Base-by-base conservation (phyloP, 2,888 invertebrate species). In the Eristalinus sepulchralis region DNA sequence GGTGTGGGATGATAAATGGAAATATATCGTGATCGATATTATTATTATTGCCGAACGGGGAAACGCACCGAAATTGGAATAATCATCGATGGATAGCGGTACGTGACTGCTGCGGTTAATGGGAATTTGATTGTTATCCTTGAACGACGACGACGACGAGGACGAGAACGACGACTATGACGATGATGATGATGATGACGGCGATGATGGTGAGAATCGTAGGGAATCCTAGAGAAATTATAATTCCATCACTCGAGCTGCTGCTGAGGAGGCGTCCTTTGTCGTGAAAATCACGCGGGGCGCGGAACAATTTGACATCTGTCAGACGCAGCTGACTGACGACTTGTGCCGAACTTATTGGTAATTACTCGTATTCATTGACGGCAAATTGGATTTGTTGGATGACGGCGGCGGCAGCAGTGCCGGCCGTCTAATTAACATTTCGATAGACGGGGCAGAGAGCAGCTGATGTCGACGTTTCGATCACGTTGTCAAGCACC, bases 81-180 rank as follows among this genome's bases (percentile, higher is more conserved):
- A 79, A 70, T 71, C 78, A 64, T 64, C 64, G 63, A 78, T n/a
- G 71, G 59, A 78, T 71, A 59, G 24, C 24, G 24, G 24, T 71
- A 79, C 78, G 78, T 71, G 78, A 71, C 78, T 64, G 78, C 64
- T 79, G 70, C 59, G 64, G n/a, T 79, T 71, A 79, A 79, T 79
- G 71, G 70, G 57, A 79, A 79, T 64, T 79, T 71, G 78, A 79
- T 79, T 71, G 34, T 79, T 71, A 71, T 71, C 64, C 64, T 60
- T 24, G 60, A 60, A 33, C 24, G 10, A 20, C 20, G 39, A 31
- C 47, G 47, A 47, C 1, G 47, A 47, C 1, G 22, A 24, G 22
- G 57, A 10, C 11, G 55, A n/a, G n/a, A n/a, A n/a, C n/a, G n/a
- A n/a, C 39, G 13, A n/a, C 39, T 1, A 39, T 39, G 39, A 13